Evolutionary conservation across 2,797 vertebrate genomes (phyloP), one percentile per base, ranked within the genome.

Genomic region (Manis pentadactyla): DNA sequence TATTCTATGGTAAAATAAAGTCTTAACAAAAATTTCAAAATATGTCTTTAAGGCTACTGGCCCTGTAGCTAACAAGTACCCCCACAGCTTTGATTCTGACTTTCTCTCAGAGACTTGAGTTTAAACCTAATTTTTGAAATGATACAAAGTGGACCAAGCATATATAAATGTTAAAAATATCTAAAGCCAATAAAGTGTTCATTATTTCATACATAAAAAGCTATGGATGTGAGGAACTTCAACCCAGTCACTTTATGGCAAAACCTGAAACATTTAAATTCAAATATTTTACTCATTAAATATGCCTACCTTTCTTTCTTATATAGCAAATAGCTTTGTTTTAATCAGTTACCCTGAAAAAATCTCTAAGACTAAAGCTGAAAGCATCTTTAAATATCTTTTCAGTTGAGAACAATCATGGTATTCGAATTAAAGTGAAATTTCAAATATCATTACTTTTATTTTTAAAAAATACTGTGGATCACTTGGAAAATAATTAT

Each of bases 51-150:
- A 78, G 19, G 25, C 27, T 69, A 63, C 13, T 18, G 34, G 17
- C 78, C 17, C 18, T 49, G 27, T 19, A 39, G 29, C 61, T 86
- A 78, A 53, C 39, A 82, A 74, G n/a, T 31, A n/a, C 5, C 2
- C 12, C 9, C 19, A 51, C 57, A 93, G 61, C 3, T 87, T 87
- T 73, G 34, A 93, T 83, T 87, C 63, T 90, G 42, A 39, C 21
- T 34, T 93, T 78, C 29, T 86, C 74, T n/a, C 37, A 89, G 11
- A 82, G 31, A 81, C 18, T 25, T 87, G 27, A 75, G 11, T 63
- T 93, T 75, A 74, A 91, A 75, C 46, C 5, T 87, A 64, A 93
- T 91, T 95, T 74, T 63, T 25, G 95, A 92, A 79, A 85, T 89
- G 53, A 57, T n/a, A 64, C 39, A 86, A 66, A 86, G 31, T 78